Evolutionary conservation across 2,888 invertebrate genomes (phyloP), one percentile per base, ranked within the genome.

Genomic region (Ramazzottius varieornatus): DNA sequence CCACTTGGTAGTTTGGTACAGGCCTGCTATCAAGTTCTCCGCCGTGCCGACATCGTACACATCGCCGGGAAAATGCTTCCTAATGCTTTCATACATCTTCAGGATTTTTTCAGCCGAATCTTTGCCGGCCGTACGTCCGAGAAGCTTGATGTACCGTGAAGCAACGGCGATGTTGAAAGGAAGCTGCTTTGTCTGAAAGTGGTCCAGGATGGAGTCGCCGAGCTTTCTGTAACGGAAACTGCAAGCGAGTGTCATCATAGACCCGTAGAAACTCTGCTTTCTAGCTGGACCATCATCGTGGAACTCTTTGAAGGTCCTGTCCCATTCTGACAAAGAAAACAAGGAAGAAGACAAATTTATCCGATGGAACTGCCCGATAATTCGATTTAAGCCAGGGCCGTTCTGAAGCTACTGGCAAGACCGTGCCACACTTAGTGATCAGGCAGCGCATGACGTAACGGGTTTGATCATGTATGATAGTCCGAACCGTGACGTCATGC

Each of bases 1-100:
- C 84, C 85, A 86, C 68, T 82, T 76, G 66, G 79, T 73, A 8
- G 84, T 84, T 32, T 80, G 71, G 68, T 83, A 82, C 1, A 88
- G 72, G 0, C 81, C 85, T 67, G 76, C 75, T 66, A 86, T 78
- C 2, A 84, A 74, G 71, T 76, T 75, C 71, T 83, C 83, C 70
- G 81, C 80, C 29, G 83, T 83, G 1, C 71, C 72, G 24, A 75
- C 74, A 74, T 86, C 85, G 54, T 24, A 54, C 4, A 54, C 24
- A 4, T 29, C 54, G 16, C 4, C n/a, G 16, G n/a, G 54, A 54
- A 4, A 24, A 4, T 16, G 13, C 54, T 29, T 13, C 54, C 24
- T 54, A 8, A 54, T 4, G 4, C 24, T 4, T 29, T 8, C 54
- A 29, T 54, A 54, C 8, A 24, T 24, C 29, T 13, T 4, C 20